Base-by-base conservation (phyloP, 2,888 invertebrate genomes). In the Synanthedon tipuliformis region DNA sequence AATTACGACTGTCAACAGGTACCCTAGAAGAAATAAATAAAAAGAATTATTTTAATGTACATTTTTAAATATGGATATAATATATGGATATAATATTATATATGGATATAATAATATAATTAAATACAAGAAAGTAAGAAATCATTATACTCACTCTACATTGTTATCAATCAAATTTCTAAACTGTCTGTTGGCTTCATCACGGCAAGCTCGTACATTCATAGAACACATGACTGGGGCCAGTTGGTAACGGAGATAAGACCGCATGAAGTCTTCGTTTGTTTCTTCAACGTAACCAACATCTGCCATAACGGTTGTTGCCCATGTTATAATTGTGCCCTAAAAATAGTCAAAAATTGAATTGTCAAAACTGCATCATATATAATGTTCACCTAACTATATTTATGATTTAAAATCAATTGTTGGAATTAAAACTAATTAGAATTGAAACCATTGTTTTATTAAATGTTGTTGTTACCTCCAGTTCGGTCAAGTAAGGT, bases 1-100 rank as follows among this genome's bases (percentile, higher is more conserved):
- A 89, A 23, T 88, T 76, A 52, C 93, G 91, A 52, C 91, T 85
- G 57, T 87, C 82, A 1, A 67, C 71, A 53, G 73, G 69, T 0
- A 87, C 84, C 13, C 87, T 87, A 53, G 27, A 61, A 55, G 23
- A 34, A 34, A 7, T 2, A 34, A 34, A 34, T 10, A 34, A n/a
- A n/a, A n/a, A n/a, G 10, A 2, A 34, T 34, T 10, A 34, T 34
- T 34, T 23, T 23, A 3, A 23, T 23, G 4, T 23, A 34, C 27
- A 34, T 34, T 34, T 34, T 34, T 5, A 34, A 34, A 8, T 10
- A 10, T 34, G 5, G 34, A n/a, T n/a, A n/a, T n/a, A n/a, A n/a
- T n/a, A n/a, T n/a, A n/a, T n/a, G n/a, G n/a, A n/a, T n/a, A n/a
- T n/a, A n/a, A n/a, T n/a, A n/a, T n/a, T n/a, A n/a, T n/a, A n/a